Evolutionary conservation across 2,888 invertebrate genomes (phyloP), one percentile per base, ranked within the genome.

Genomic region (Stenodema calcarata): DNA sequence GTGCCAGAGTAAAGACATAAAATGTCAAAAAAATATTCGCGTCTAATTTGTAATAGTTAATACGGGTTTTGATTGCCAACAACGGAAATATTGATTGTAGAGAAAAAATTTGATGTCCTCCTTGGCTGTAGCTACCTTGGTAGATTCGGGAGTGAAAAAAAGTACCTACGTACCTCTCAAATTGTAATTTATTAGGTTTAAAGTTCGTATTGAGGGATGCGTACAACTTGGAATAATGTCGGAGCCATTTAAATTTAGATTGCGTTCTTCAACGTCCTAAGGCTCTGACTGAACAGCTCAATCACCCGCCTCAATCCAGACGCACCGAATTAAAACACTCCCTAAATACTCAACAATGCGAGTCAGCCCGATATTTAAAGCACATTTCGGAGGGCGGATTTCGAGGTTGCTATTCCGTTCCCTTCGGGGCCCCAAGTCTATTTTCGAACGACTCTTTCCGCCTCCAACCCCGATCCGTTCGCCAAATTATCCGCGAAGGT

Each of bases 251-350:
- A 78, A 78, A 78, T 78, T 78, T 78, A 78, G 78, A 28, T 35
- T 30, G 42, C 76, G 42, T 44, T 27, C 78, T 42, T 78, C 78
- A 44, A 35, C 78, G 78, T 78, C 44, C 78, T 42, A 23, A 23
- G 78, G n/a, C 27, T 44, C 73, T 78, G 78, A 42, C 78, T 23
- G 78, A 18, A 78, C 44, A 78, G 78, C 78, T 78, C 78, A 78
- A 78, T 78, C 78, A 78, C 78, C 44, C 78, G 78, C 78, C 78
- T 18, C 78, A 78, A 78, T 78, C 78, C 78, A 78, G 78, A 78
- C 78, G 27, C n/a, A 9, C 78, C 78, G 78, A 44, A 78, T 78
- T 78, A 78, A 78, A 78, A 78, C 41, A 44, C 44, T 78, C 78
- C 44, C 78, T 41, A 78, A 78, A 78, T 78, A 78, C 78, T n/a